phyloP scores from a whole-genome alignment of 2,113 vertebrate species.

The Genyomyrus donnyi region DNA sequence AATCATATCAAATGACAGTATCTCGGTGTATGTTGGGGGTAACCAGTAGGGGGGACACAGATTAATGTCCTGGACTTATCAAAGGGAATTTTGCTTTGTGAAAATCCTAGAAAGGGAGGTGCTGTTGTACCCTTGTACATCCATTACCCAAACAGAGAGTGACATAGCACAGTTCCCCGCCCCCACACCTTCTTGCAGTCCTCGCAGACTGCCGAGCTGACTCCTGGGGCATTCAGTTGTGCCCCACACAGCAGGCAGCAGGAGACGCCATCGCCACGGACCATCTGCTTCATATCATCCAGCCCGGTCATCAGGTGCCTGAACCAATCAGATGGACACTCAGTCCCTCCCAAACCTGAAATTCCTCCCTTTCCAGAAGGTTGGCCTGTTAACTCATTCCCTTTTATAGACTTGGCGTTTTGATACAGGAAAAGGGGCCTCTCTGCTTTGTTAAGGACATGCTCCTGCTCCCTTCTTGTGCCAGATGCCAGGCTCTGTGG shows the following conservation, averaged over 20 bases:
- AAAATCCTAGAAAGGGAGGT: neutral
- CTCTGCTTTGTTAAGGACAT: neutral
- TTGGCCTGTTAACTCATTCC: neutral
- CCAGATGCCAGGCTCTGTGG: neutral
- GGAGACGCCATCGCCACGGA: slow-evolving; percentile 76
- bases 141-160: neutral
- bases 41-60: neutral
- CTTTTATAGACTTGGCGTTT: neutral
- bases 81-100: neutral
- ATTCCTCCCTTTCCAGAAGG: neutral
- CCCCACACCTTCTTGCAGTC: slow-evolving; percentile 84
- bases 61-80: neutral
- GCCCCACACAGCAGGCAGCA: slow-evolving; percentile 83
- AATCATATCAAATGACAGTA: neutral
- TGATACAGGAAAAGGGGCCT: neutral
- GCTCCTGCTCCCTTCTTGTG: neutral
- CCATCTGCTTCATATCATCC: slow-evolving; percentile 76
- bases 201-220: slow-evolving; percentile 72
- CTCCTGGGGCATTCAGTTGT: slow-evolving; percentile 67
- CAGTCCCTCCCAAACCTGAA: neutral
- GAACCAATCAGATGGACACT: slow-evolving; percentile 12
- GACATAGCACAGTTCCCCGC: neutral
- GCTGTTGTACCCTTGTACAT: neutral
- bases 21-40: neutral
- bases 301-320: slow-evolving; percentile 81